Conservation (phyloP, 2,797 vertebrate species). For the Clarias platycephalus region DNA sequence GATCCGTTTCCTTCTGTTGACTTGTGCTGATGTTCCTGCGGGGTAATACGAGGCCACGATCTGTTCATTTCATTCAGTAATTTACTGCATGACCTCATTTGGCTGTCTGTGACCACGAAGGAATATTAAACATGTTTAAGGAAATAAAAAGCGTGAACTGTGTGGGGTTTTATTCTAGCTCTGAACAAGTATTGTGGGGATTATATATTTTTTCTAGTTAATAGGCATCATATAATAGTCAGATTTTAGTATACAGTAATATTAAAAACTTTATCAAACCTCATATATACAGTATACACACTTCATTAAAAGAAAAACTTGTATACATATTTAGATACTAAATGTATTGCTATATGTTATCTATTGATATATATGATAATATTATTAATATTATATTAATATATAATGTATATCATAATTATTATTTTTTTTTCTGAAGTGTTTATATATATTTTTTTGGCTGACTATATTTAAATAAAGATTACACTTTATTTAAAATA, state of each 20-base stretch:
- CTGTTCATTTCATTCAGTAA: neutral
- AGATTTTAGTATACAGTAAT: neutral
- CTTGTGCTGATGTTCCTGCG: neutral
- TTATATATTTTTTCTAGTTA: neutral
- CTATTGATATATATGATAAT: no score
- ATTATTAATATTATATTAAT: no score
- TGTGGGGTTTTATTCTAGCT: neutral
- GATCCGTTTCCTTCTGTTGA: constrained; percentile 18
- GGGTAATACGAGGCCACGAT: neutral
- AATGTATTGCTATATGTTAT: no score
- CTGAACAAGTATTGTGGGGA: neutral
- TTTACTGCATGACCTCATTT: neutral
- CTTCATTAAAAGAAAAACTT: no score
- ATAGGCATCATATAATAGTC: neutral
- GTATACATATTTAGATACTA: no score
- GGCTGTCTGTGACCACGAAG: no score
- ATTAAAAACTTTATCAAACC: neutral
- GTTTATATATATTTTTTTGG: neutral
- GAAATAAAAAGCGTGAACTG: neutral
- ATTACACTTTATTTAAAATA: neutral
- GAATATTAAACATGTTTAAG: neutral
- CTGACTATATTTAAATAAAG: neutral
- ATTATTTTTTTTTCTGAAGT: no score
- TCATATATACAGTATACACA: no score
- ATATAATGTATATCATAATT: no score